Evolutionary conservation across 2,888 invertebrate species (phyloP), one percentile per base, ranked within the genome.

Genomic region (Lasioglossum oenotherae): DNA sequence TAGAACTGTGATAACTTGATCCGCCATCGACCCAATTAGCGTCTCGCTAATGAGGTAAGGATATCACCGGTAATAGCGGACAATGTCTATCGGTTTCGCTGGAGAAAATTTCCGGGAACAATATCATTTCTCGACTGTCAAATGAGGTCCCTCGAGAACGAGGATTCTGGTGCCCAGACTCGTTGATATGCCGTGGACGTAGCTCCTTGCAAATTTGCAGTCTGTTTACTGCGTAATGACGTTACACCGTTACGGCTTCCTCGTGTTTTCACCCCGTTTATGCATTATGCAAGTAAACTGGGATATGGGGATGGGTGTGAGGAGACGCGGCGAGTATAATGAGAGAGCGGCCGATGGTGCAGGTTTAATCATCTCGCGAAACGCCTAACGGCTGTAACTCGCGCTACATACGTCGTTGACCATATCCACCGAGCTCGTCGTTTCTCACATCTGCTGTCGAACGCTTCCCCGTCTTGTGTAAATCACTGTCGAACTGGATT

Each of bases 211-310:
- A 92, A 92, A 92, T 92, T 92, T 76, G 89, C 90, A 79, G 84
- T 85, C 91, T 87, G 87, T 92, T 91, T 90, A 83, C 84, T n/a
- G 41, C 74, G 87, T 92, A 92, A 92, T 89, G 92, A 92, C 82
- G 90, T 92, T 92, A 92, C 89, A 84, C 88, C 81, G 89, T 90
- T 87, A 91, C 86, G 75, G 91, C 92, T 88, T 90, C 86, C 90
- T 91, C 88, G 85, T 91, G 87, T 92, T 92, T 88, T 89, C 92
- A 92, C 92, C 86, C 89, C 73, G 86, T 92, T 91, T 92, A 92
- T 92, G 91, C 91, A 91, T 92, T 90, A 92, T 92, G 91, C 89
- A 87, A 82, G 71, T 67, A 31, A 27, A 64, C 75, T 60, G 31
- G 27, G 57, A 44, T 49, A 44, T 49, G 38, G 76, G 31, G 19